Evolutionary conservation across 2,113 vertebrate species (phyloP).

Genomic region (Gopherus evgoodei): DNA sequence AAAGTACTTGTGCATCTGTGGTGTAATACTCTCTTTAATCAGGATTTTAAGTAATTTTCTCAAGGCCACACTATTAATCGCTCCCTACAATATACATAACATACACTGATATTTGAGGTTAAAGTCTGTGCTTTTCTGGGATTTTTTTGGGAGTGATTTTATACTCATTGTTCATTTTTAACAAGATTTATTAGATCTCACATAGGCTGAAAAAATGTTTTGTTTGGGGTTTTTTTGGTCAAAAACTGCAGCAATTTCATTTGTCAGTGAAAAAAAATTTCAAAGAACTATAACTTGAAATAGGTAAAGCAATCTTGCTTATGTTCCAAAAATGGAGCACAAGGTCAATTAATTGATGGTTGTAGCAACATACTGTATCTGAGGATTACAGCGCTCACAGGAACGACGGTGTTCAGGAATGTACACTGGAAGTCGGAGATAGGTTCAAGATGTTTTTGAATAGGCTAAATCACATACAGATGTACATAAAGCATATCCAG

Average conservation of each 20-base stretch:
- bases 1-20: not conserved
- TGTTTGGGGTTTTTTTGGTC: not conserved
- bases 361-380: conserved; percentile 31
- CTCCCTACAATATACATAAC: not conserved
- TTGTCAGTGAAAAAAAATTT: conserved; percentile 15
- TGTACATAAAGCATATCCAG: conserved; percentile 69
- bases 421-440: conserved; percentile 70
- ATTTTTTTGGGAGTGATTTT: not conserved
- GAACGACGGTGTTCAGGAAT: conserved; percentile 65
- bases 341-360: not conserved
- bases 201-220: not conserved
- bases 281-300: not conserved
- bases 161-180: not conserved
- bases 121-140: not conserved
- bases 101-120: not conserved
- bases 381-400: conserved; percentile 59
- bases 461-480: conserved; percentile 79
- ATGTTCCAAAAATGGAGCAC: conserved; percentile 22
- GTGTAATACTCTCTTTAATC: not conserved
- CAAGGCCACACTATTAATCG: not conserved
- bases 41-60: conserved; percentile 48
- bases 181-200: not conserved
- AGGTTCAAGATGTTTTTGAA: conserved; percentile 81
- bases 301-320: not conserved
- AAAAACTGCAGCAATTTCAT: not conserved